Percentiles rank a stretch among this genome's conserved stretches.
Conservation (phyloP, 2,888 invertebrate species). For the Exocentrus adspersus region DNA sequence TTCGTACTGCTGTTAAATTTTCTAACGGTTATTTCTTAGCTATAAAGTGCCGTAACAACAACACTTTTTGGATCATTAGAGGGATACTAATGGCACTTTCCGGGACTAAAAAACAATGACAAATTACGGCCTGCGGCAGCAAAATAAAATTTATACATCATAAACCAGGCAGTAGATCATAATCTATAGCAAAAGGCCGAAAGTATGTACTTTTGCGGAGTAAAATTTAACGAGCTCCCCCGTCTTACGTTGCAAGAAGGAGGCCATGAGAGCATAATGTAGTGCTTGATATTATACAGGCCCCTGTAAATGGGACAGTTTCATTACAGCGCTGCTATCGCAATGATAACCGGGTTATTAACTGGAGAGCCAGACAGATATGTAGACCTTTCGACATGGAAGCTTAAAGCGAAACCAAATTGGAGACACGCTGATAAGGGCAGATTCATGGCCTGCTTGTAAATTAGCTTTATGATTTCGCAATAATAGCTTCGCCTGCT, state of each 20-base stretch:
- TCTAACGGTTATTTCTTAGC: too few relatives aligned
- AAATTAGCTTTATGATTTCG: conserved; percentile 46
- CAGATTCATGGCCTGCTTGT: conserved; percentile 43
- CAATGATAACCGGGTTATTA: conserved; percentile 59
- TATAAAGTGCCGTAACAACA: too few relatives aligned
- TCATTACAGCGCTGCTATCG: conserved; percentile 57
- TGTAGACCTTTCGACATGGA: conserved; percentile 55
- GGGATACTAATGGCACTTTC: neutral
- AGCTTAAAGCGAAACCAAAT: conserved; percentile 48
- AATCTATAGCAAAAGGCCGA: conserved; percentile 28
- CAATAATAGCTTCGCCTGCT: conserved; percentile 20
- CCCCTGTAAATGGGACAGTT: conserved; percentile 58
- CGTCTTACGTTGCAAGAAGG: conserved; percentile 43
- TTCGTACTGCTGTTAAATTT: too few relatives aligned
- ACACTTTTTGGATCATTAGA: neutral
- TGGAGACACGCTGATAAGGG: conserved; percentile 45
- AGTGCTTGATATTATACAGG: conserved; percentile 58
- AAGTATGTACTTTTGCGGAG: conserved; percentile 29
- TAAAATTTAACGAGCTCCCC: conserved; percentile 44
- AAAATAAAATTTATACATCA: conserved; percentile 24
- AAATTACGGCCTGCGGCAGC: neutral
- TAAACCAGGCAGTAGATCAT: conserved; percentile 26
- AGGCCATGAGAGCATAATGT: conserved; percentile 53
- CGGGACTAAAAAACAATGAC: neutral
- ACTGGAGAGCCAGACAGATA: conserved; percentile 56